Percentiles rank a stretch among this genome's conserved stretches.
Conservation (phyloP, 2,888 invertebrate species). For the Napeogenes inachia region DNA sequence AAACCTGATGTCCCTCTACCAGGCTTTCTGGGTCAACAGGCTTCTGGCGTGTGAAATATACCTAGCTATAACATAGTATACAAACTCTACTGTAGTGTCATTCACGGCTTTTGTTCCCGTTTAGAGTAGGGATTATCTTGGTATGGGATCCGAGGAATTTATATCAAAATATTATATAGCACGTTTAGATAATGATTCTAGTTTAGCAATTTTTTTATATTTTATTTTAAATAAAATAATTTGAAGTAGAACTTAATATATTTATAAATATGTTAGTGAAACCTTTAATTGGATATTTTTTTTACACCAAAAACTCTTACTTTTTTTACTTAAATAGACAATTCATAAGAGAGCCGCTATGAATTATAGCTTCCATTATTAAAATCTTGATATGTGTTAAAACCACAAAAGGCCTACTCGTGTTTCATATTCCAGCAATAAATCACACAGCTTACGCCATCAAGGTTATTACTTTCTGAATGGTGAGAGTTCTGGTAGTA, state of each 20-base stretch:
- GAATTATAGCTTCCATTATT: constrained; percentile 30
- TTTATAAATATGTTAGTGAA: too few relatives aligned
- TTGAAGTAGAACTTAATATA: too few relatives aligned
- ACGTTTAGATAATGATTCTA: background rate
- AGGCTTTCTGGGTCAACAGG: constrained; percentile 34
- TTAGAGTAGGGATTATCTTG: constrained; percentile 29
- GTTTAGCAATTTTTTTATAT: too few relatives aligned
- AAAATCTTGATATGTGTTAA: constrained; percentile 33
- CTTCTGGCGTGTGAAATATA: constrained; percentile 34
- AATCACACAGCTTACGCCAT: constrained; percentile 38
- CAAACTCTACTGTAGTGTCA: constrained; percentile 26
- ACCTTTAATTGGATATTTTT: too few relatives aligned
- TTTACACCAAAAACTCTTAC: background rate
- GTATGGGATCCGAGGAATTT: constrained; percentile 20
- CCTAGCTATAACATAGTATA: constrained; percentile 23
- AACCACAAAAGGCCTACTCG: constrained; percentile 32
- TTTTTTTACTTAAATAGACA: constrained; percentile 11
- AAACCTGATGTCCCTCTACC: background rate
- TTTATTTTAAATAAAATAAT: too few relatives aligned
- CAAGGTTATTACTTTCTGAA: constrained; percentile 38
- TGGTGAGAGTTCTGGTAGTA: constrained; percentile 28
- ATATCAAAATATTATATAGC: background rate
- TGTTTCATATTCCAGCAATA: constrained; percentile 38
- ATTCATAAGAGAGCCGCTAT: constrained; percentile 19
- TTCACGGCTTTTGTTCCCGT: constrained; percentile 32